phyloP scores from a whole-genome alignment of 2,113 vertebrate genomes.

The Mustela lutreola region DNA sequence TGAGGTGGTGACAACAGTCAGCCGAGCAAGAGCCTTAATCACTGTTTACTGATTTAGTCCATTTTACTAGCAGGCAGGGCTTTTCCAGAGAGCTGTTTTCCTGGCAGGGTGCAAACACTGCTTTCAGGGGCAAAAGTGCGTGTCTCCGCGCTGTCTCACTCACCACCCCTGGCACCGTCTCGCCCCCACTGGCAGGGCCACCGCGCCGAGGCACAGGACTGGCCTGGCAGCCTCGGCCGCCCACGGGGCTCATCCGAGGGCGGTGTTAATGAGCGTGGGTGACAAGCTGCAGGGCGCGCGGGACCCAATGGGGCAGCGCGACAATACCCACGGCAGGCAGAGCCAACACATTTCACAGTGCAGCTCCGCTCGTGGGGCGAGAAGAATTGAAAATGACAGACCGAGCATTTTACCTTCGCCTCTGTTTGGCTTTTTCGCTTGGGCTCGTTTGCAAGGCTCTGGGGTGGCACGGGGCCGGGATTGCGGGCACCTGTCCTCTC shows the following conservation, averaged over 20 bases:
- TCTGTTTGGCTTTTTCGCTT: neutral
- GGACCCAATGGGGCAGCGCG: conserved; percentile 78
- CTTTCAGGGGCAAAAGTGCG: conserved; percentile 73
- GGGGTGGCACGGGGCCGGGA: neutral
- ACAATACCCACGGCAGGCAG: conserved; percentile 64
- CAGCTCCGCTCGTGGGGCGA: conserved; percentile 71
- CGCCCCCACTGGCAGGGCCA: conserved; percentile 35
- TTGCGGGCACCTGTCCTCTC: neutral
- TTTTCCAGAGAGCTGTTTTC: conserved; percentile 85
- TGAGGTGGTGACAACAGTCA: conserved; percentile 68
- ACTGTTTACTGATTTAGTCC: conserved; percentile 85
- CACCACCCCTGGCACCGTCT: neutral
- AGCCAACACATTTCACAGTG: conserved; percentile 68
- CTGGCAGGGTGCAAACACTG: conserved; percentile 80
- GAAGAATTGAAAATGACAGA: conserved; percentile 73
- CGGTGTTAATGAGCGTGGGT: conserved; percentile 75
- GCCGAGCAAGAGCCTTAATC: conserved; percentile 84
- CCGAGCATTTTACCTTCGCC: conserved; percentile 49
- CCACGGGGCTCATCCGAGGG: conserved; percentile 62
- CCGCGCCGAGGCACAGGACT: conserved; percentile 34
- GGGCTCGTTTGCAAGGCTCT: conserved; percentile 4
- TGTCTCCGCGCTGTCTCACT: conserved; percentile 10
- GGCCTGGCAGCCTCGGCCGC: conserved; percentile 61
- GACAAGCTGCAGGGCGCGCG: conserved; percentile 61
- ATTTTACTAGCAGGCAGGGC: conserved; percentile 86